Base-by-base conservation (phyloP, 1,140 invertebrate species). In the Latrodectus geometricus region DNA sequence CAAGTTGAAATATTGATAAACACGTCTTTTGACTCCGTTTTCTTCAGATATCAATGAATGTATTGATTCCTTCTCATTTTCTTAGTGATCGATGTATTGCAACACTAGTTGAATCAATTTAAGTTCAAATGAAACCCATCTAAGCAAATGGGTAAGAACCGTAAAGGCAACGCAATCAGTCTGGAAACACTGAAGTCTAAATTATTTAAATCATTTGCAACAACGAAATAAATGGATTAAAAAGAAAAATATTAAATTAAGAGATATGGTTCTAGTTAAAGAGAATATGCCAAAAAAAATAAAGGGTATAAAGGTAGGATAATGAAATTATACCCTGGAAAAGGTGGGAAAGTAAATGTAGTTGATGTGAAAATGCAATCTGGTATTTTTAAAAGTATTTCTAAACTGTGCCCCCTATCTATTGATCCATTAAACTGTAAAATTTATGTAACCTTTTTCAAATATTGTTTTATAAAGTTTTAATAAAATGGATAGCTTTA, bases 1-100 rank as follows among this genome's bases (percentile, higher is more conserved):
- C 88, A 90, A 87, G 88, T 91, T 11, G 90, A 91, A 88, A 90
- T 89, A 0, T 88, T 87, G 48, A 73, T 91, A n/a, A 35, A 3
- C 35, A 91, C 91, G 85, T 89, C 89, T 89, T 5, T 56, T 91
- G 0, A 89, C 69, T 12, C 88, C 89, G 9, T 79, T 90, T 12
- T 89, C 89, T 56, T 65, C 83, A 3, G 89, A 91, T 83, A 89
- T 90, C 4, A 88, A 90, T 21, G 90, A 90, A 86, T 76, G 88
- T 88, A 14, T 72, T 91, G 21, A 91, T 90, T 11, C 89, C 90
- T 48, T 87, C 54, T 9, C 54, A 61, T 4, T 61, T 61, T 17
- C 17, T 61, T 14, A 61, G 2, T 14, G 8, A 0, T 11, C 3
- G 54, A 17, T 89, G 14, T 61, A 88, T 86, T 88, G 88, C 54